Evolutionary conservation across 2,888 invertebrate species (phyloP), one percentile per base, ranked within the genome.

Genomic region (Eupithecia vulgata): DNA sequence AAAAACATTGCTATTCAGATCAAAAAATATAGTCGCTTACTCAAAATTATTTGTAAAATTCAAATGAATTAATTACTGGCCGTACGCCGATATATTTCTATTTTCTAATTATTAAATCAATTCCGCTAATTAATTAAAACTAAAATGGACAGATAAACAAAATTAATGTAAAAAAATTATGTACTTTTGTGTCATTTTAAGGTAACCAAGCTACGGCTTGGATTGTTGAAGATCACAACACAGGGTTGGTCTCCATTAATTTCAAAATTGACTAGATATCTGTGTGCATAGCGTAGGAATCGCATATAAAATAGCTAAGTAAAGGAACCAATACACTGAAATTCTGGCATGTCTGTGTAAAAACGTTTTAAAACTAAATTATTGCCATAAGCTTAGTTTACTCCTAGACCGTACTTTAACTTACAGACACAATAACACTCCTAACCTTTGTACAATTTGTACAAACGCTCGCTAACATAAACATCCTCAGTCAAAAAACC

Each of bases 201-300:
- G 88, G 87, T 87, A 87, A 88, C 84, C 86, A 87, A 89, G 88
- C 82, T 88, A 87, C 87, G 88, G 88, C 84, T 85, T 89, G 86
- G 84, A 88, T 84, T 83, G 83, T 86, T 82, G 81, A 85, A 84
- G 83, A 85, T 85, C 84, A 87, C 87, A 83, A 90, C 91, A 89
- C 90, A 88, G 88, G 89, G 84, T 86, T 84, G 88, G 92, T 85
- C 88, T 89, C 88, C 89, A 85, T 90, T 93, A 93, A 93, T 94
- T 94, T 94, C 94, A 93, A 91, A 92, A 93, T 94, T 94, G 94
- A 94, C 94, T 94, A 94, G 94, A 94, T 93, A 91, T 88, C 94
- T 94, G 93, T 90, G 92, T 93, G 94, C 91, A 91, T 93, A 94
- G 94, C 91, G 91, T 93, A 94, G 94, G 94, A 94, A 93, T 91